Conservation (phyloP, 2,797 vertebrate genomes). For the Pelochelys cantorii region DNA sequence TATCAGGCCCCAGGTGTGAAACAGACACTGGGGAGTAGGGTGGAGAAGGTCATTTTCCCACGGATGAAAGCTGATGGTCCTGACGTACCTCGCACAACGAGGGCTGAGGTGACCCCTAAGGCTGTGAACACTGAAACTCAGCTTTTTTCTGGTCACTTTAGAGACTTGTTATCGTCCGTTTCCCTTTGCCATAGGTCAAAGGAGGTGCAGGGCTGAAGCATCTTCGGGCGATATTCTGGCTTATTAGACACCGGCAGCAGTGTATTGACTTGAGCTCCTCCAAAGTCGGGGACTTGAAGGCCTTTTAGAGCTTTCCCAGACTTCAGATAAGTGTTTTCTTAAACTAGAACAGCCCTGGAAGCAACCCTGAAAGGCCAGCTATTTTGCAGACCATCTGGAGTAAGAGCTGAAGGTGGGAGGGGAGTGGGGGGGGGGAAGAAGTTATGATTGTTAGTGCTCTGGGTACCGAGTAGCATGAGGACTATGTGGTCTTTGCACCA, state of each 20-base stretch:
- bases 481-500: background rate
- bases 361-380: too few species aligned
- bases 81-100: too few species aligned
- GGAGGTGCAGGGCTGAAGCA: background rate
- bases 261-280: background rate
- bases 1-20: background rate
- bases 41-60: background rate
- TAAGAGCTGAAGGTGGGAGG: background rate
- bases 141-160: background rate
- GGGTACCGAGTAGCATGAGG: background rate
- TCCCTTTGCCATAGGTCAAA: background rate
- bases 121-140: background rate
- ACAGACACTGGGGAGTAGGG: background rate
- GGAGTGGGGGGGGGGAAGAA: background rate
- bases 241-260: background rate
- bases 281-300: background rate
- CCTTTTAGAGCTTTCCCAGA: background rate
- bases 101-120: background rate
- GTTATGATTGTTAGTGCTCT: background rate
- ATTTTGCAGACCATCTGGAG: background rate
- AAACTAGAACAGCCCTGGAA: background rate
- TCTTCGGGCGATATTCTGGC: background rate
- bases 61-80: background rate
- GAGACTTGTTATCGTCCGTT: background rate
- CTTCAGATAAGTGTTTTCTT: background rate